A percentile compares a stretch with the other conserved stretches of the same genome.
These are phyloP conservation scores for Aselliscus stoliczkanus DNA, from an alignment of 2,797 vertebrate genomes.

Conservation along the genomic window DNA sequence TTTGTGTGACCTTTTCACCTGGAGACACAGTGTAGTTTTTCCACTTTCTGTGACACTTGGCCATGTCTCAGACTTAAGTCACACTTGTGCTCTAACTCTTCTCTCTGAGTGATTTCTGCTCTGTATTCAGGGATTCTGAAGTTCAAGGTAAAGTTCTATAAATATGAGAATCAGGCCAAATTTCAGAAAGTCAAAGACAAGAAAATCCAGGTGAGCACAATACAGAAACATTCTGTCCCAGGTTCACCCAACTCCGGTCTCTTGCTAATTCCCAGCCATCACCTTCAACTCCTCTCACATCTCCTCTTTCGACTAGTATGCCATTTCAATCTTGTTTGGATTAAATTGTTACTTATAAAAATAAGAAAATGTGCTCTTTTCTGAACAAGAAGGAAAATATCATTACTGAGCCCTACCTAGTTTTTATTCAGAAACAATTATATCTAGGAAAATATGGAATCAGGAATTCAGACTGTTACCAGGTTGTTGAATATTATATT, in stretches of 20 bases:
- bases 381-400: background rate
- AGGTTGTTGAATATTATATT: background rate
- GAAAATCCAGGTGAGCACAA: background rate
- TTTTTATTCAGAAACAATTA: background rate
- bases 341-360: background rate
- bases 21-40: background rate
- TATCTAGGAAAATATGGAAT: background rate
- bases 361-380: background rate
- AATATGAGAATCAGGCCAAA: background rate
- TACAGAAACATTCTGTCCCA: background rate
- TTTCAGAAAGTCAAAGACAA: background rate
- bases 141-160: background rate
- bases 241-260: background rate
- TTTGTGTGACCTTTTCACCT: background rate
- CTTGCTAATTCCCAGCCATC: background rate
- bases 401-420: background rate
- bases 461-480: background rate
- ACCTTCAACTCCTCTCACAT: background rate
- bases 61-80: background rate
- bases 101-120: background rate
- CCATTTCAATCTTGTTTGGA: background rate
- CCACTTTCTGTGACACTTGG: background rate
- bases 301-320: background rate
- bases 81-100: background rate
- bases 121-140: background rate